phyloP scores from a whole-genome alignment of 2,888 invertebrate genomes.

The Apamea crenata region DNA sequence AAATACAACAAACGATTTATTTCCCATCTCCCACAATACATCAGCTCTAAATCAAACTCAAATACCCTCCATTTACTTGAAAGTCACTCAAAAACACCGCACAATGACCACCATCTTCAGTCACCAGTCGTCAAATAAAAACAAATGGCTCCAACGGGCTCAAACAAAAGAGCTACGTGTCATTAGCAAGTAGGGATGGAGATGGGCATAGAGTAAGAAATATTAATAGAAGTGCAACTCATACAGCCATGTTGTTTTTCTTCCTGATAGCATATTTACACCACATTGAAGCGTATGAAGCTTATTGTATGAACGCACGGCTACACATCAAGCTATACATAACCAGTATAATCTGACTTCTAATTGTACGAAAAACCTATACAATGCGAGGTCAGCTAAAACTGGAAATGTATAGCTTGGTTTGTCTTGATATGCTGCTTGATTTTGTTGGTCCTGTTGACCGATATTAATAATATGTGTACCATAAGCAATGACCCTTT shows the following conservation, averaged over 20 bases:
- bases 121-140: slow-evolving; percentile 56
- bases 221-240: not conserved
- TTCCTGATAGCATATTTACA: not conserved
- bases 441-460: too few species aligned
- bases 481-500: not conserved
- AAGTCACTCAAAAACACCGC: slow-evolving; percentile 49
- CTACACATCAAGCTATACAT: too few species aligned
- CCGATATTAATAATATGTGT: too few species aligned
- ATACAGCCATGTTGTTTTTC: too few species aligned
- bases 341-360: too few species aligned
- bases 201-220: slow-evolving; percentile 44
- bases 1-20: too few species aligned
- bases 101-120: slow-evolving; percentile 37
- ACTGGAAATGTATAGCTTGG: too few species aligned
- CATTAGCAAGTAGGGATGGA: slow-evolving; percentile 67
- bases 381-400: too few species aligned
- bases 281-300: not conserved
- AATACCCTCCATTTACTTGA: slow-evolving; percentile 25
- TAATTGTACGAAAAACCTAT: too few species aligned
- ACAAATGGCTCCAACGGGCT: slow-evolving; percentile 64
- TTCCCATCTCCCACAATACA: too few species aligned
- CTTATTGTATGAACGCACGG: too few species aligned
- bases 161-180: slow-evolving; percentile 67
- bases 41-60: slow-evolving; percentile 11
- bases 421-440: too few species aligned